Conservation (phyloP, 2,113 vertebrate species). For the Podilymbus podiceps region DNA sequence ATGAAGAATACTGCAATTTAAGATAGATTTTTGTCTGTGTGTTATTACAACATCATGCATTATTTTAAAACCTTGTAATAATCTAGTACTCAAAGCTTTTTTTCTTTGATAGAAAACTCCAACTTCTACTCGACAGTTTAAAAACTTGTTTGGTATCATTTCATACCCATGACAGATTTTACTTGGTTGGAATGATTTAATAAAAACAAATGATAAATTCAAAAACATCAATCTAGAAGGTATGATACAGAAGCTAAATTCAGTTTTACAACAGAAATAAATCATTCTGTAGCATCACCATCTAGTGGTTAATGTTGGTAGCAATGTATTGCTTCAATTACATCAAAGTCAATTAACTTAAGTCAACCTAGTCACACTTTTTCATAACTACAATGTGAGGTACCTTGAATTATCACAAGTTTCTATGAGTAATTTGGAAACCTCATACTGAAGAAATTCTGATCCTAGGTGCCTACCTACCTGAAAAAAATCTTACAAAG, state of each 20-base stretch:
- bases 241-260: accelerated
- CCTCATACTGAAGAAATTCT: neutral
- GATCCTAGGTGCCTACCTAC: too few relatives aligned
- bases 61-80: neutral
- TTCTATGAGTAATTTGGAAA: neutral
- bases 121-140: neutral
- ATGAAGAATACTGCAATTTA: neutral
- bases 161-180: neutral
- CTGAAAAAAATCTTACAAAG: neutral
- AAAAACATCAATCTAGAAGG: accelerated
- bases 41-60: neutral
- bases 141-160: neutral
- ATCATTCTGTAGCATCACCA: neutral
- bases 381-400: too few relatives aligned
- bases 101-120: neutral
- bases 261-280: accelerated
- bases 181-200: neutral
- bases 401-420: too few relatives aligned
- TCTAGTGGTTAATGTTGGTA: neutral
- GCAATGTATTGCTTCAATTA: neutral
- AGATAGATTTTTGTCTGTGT: neutral
- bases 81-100: neutral
- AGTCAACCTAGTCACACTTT: neutral
- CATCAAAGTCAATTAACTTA: neutral
- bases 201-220: too few relatives aligned